phyloP scores from a whole-genome alignment of 2,113 vertebrate genomes.

The Stegostoma tigrinum region DNA sequence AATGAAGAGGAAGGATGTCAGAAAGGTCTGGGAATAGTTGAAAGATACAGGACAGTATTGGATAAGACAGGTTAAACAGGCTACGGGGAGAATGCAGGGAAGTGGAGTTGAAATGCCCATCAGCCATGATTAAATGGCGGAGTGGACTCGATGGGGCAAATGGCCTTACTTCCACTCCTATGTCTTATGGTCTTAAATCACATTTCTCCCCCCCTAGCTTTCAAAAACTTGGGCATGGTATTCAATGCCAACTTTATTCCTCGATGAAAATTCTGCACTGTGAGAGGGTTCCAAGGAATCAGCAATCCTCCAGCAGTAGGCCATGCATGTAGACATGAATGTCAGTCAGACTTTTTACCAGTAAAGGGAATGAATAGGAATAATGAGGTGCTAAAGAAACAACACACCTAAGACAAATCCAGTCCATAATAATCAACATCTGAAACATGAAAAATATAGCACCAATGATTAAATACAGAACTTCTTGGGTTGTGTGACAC shows the following conservation, averaged over 20 bases:
- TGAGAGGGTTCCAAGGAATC: neutral
- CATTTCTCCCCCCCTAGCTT: neutral
- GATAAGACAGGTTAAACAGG: neutral
- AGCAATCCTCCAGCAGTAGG: neutral
- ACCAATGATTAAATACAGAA: neutral
- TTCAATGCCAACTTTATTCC: neutral
- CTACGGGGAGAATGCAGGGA: no score
- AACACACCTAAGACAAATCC: neutral
- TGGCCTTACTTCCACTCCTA: no score
- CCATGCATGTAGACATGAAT: neutral
- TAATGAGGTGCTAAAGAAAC: neutral
- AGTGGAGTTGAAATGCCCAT: no score
- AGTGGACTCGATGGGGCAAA: no score
- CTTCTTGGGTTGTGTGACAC: neutral
- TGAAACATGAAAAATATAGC: neutral
- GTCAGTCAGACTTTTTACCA: neutral
- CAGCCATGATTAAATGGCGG: no score
- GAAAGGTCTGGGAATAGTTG: neutral
- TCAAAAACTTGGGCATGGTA: neutral
- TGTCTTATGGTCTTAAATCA: no score
- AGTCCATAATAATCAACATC: neutral
- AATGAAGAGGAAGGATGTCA: neutral
- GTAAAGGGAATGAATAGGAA: neutral
- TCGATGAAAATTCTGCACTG: neutral
- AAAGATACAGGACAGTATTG: neutral